phyloP scores from a whole-genome alignment of 2,113 vertebrate genomes.

The Odobenus rosmarus region DNA sequence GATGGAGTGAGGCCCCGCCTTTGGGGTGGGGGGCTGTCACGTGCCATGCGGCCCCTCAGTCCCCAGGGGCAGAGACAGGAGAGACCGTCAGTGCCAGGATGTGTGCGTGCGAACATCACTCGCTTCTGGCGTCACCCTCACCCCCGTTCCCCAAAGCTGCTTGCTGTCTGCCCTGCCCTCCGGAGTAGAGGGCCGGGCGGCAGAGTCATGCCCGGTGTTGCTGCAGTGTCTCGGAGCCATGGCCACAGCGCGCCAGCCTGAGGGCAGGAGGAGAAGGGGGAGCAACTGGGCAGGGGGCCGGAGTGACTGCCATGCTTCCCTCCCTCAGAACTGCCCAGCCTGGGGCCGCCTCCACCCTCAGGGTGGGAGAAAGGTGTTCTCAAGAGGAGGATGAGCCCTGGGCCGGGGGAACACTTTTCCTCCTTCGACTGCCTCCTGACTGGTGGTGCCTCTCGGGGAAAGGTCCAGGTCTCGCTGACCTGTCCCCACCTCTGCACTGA shows the following conservation, averaged over 20 bases:
- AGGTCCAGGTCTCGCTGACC: background rate
- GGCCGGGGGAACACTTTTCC: background rate
- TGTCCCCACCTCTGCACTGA: background rate
- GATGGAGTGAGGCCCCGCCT: background rate
- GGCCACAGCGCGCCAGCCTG: background rate
- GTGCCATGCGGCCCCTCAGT: slow-evolving; percentile 11
- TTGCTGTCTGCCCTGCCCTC: background rate
- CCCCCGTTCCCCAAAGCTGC: background rate
- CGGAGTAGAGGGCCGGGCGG: background rate
- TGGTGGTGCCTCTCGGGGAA: background rate
- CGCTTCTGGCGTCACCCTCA: background rate
- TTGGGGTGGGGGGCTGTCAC: background rate
- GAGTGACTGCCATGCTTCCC: background rate
- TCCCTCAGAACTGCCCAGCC: background rate
- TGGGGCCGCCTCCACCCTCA: background rate
- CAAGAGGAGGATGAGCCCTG: background rate
- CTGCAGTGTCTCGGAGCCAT: background rate
- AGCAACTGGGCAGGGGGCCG: background rate
- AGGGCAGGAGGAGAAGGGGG: background rate
- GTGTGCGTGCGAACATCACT: background rate
- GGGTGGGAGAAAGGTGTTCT: background rate
- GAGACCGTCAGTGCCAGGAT: background rate
- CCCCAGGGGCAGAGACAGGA: background rate
- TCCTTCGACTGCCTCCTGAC: background rate
- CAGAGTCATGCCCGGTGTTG: background rate